phyloP scores from a whole-genome alignment of 2,113 vertebrate species.

The Hippopotamus amphibius region DNA sequence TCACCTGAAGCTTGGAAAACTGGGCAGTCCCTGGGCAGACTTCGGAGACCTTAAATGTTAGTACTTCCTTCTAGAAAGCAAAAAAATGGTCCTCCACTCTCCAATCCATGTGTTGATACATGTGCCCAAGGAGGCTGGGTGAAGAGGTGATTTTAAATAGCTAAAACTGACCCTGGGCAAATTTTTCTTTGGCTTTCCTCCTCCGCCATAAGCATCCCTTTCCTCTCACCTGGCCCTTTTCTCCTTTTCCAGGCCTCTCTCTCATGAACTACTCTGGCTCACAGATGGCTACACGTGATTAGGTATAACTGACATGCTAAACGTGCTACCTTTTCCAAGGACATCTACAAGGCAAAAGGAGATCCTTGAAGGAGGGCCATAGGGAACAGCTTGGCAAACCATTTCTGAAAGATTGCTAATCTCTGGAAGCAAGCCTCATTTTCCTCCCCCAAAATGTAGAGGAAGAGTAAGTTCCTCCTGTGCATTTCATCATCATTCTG shows the following conservation, averaged over 20 bases:
- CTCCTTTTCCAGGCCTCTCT: not conserved
- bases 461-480: not conserved
- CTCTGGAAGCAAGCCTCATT: not conserved
- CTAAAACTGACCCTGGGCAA: not conserved
- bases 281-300: not conserved
- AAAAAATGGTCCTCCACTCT: not conserved
- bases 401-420: not conserved
- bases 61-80: not conserved
- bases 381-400: not conserved
- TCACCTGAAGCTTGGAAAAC: conserved; percentile 19
- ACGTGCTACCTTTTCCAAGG: not conserved
- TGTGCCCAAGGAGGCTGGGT: not conserved
- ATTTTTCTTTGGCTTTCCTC: not conserved
- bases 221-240: not conserved
- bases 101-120: not conserved
- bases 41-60: not conserved
- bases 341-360: not conserved
- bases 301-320: not conserved
- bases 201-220: not conserved
- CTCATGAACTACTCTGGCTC: not conserved
- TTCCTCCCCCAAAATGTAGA: not conserved
- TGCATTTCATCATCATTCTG: not conserved
- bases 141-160: conserved; percentile 10
- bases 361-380: not conserved
- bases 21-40: not conserved